These are phyloP conservation scores for Scalopus aquaticus DNA, from an alignment of 2,113 vertebrate species.

Conservation along the genomic window DNA sequence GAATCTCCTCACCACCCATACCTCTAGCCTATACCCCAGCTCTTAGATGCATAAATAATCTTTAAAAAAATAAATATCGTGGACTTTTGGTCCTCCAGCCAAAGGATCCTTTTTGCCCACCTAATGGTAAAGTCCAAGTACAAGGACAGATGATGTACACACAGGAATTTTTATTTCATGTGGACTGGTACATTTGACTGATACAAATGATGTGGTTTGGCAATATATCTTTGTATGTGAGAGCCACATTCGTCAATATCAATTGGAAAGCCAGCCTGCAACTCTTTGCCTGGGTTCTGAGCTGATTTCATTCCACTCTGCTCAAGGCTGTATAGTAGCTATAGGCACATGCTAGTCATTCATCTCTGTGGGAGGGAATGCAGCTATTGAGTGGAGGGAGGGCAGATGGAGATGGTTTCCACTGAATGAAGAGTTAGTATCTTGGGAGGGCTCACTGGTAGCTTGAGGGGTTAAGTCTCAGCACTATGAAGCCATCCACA, in stretches of 20 bases:
- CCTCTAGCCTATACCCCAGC: no score
- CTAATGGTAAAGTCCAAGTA: neutral
- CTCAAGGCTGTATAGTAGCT: neutral
- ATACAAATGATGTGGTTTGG: neutral
- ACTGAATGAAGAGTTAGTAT: neutral
- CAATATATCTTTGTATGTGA: neutral
- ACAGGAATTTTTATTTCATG: neutral
- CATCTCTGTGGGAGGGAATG: neutral
- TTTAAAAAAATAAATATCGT: no score
- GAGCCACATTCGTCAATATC: no score
- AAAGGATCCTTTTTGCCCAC: neutral
- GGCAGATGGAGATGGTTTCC: neutral
- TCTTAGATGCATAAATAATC: no score
- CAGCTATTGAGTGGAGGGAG: neutral
- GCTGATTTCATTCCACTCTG: neutral
- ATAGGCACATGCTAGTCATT: fast-evolving
- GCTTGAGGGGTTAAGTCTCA: no score
- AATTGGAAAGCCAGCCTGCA: fast-evolving
- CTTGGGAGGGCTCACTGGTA: no score
- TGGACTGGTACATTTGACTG: neutral
- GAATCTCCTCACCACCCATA: no score
- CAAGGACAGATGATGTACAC: neutral
- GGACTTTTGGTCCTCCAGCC: no score
- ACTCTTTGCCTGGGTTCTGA: neutral
- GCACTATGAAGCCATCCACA: no score